Conservation (phyloP, 2,113 vertebrate genomes). For the Echinops telfairi region DNA sequence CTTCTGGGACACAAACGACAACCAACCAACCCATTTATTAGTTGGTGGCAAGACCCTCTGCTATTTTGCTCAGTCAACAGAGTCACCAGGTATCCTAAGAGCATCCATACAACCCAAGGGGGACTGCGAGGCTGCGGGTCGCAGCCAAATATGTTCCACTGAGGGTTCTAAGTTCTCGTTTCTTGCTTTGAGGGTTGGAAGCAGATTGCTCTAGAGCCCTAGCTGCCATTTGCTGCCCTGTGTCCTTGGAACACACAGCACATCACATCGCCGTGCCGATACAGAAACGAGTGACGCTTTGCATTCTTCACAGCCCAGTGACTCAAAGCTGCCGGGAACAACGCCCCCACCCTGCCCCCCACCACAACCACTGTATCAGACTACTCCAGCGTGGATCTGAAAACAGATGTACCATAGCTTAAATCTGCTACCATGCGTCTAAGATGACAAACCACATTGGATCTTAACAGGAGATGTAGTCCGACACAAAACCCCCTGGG, state of each 20-base stretch:
- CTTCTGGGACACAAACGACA: no score
- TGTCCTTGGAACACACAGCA: constrained; percentile 4
- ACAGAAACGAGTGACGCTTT: not conserved
- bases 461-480: not conserved
- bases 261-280: not conserved
- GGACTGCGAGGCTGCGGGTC: no score
- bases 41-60: not conserved
- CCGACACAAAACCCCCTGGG: not conserved
- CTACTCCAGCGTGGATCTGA: not conserved
- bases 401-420: not conserved
- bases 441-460: constrained; percentile 1
- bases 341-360: no score
- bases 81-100: not conserved
- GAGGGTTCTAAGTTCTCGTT: not conserved
- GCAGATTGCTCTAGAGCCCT: not conserved
- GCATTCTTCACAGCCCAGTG: not conserved
- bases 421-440: not conserved
- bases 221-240: not conserved
- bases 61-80: not conserved
- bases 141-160: not conserved
- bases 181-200: not conserved
- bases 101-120: not conserved
- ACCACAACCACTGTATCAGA: not conserved
- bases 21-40: not conserved
- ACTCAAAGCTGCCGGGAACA: no score